Evolutionary conservation across 2,113 vertebrate species (phyloP), one percentile per base, ranked within the genome.

Genomic region (Hydropotes inermis): DNA sequence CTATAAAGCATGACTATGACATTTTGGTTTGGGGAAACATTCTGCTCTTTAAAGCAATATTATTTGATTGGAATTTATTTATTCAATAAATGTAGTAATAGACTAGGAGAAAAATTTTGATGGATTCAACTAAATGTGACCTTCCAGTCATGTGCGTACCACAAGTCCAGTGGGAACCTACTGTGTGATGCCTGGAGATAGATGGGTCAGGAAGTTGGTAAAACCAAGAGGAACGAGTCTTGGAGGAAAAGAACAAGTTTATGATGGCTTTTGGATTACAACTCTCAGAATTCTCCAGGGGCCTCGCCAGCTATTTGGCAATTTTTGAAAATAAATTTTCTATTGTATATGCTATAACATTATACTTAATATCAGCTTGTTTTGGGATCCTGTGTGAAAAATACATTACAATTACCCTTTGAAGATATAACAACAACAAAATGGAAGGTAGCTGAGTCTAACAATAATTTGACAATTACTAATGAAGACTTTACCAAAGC

Each of bases 391-490:
- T 92, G 54, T 87, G 47, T 95, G 76, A 93, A 92, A 50, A 97
- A 82, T 67, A 16, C 27, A 55, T 93, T 92, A 70, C 88, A 92
- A 97, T 84, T 95, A 93, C 5, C 74, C 76, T 97, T 97, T 67
- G 83, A 96, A 64, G 64, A 81, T 74, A 61, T 88, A 82, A 90
- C 94, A 95, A 86, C 89, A 94, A 90, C 19, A 91, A 94, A 95
- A 86, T 12, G 52, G 15, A 87, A 85, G 58, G 39, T 81, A 87
- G 43, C 50, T 67, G 93, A 47, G 82, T 97, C 79, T 61, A 91
- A 90, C 28, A 95, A 50, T 97, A 89, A 92, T 95, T 81, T 95
- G 87, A 88, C 87, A 97, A 87, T 89, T 90, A 61, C 21, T 96
- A 89, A 89, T 57, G 52, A 96, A 79, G 87, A 74, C 3, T 87